Base-by-base conservation (phyloP, 2,888 invertebrate genomes). In the Lepeophtheirus nordmannii region DNA sequence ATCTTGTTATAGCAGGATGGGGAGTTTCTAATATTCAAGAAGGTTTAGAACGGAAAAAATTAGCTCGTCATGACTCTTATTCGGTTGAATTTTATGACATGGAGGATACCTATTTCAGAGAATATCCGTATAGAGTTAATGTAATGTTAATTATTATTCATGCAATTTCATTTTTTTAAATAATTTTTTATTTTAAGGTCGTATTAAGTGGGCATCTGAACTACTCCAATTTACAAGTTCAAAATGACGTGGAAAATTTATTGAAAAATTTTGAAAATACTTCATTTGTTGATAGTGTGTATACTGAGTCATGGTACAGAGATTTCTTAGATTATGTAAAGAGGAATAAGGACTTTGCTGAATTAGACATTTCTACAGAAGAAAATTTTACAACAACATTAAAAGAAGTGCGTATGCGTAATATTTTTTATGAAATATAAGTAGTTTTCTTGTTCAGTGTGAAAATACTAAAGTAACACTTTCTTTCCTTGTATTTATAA, bases 251-350 rank as follows among this genome's bases (percentile, higher is more conserved):
- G 1, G 70, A 71, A 64, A 57, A 63, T 5, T 69, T 73, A 69
- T 65, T 73, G 57, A 53, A 67, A 10, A 68, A 58, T 14, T 70
- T 73, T 40, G 73, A 73, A 61, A 65, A 68, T 67, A 75, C 76
- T 0, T 85, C 85, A 1, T 65, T 69, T 17, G 62, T 69, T n/a
- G 71, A 62, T 23, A 58, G n/a, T 30, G 62, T 67, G 7, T 89
- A 89, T 73, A 89, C 89, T 0, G 89, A 90, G 75, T 89, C 89
- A 0, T 91, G 91, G 91, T 76, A 90, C 22, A 79, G 72, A 38
- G 69, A 70, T 3, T 72, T 70, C 64, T 57, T 69, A 22, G 69
- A 68, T 38, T 72, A 71, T 65, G 67, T 69, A 37, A 62, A n/a
- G 22, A 56, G 56, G 68, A 68, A 20, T 69, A 20, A 65, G 38